Evolutionary conservation across 2,888 invertebrate species (phyloP), one percentile per base, ranked within the genome.

Genomic region (Clostera curtula): DNA sequence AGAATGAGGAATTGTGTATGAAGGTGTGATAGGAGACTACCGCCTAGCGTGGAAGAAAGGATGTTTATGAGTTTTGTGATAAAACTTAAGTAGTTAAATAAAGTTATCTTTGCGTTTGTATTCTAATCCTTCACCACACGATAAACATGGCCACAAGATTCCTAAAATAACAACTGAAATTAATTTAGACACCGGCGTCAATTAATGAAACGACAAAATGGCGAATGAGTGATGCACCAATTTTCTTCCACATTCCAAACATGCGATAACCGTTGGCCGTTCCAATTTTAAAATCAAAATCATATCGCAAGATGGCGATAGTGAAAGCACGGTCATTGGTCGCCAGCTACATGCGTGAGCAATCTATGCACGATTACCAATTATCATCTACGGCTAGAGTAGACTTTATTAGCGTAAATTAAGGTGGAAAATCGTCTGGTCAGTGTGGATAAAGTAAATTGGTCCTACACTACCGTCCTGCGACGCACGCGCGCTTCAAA

Each of bases 251-350:
- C 1, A 49, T 52, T 50, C 40, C 23, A 34, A 48, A 46, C 38
- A 42, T 29, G 34, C 38, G 31, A 20, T 31, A 54, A 40, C 59
- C 47, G 58, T 59, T 62, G 55, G 49, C 48, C 62, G 67, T 67
- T 72, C 68, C 57, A 65, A 68, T 68, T 75, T 74, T 63, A 62
- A 68, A 73, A 70, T 69, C 64, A 69, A 74, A 70, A 60, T 52
- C 43, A 50, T 49, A 53, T 44, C 43, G 39, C 54, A 75, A 77
- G 69, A 79, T 77, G 69, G 74, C 63, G 68, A 47, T 69, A 71
- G 82, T 70, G 82, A 82, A 82, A 82, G 82, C 74, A 70, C 80
- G 80, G 82, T 80, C 82, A 82, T 80, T 80, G 82, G 79, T 80
- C 79, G 79, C 42, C 52, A 58, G 52, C 50, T 56, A 44, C 47